Base-by-base conservation (phyloP, 2,113 vertebrate species). In the Lepisosteus osseus region DNA sequence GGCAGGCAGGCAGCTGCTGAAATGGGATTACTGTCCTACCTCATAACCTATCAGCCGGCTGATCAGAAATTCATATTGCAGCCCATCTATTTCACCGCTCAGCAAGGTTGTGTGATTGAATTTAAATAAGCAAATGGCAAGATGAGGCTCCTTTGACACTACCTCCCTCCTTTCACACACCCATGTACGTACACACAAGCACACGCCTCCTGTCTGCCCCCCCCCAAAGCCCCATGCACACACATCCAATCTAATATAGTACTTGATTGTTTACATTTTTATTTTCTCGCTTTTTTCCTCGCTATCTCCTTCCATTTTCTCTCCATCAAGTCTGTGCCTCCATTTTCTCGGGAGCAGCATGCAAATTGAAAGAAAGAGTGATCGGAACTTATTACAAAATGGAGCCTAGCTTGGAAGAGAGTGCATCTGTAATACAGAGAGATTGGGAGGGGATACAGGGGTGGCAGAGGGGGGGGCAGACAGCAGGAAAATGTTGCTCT, bases 41-140 rank as follows among this genome's bases (percentile, higher is more conserved):
- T 90, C 83, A 87, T 88, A 89, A 88, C 86, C 86, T 88, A 88
- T 92, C 90, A 89, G 89, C 79, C 78, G 75, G 89, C 88, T 90
- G 90, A 94, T 93, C 89, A 89, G 90, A 92, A 92, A 93, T 93
- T 93, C 90, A 92, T 87, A 92, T 88, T 79, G 14, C 88, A 82
- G 82, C 84, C 82, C 84, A 85, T 92, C 90, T 91, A 89, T 85
- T 85, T 88, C 88, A 82, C 84, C 80, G 86, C 90, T 82, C 74
- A 29, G 80, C 72, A 71, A 85, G 90, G 85, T 86, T 88, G 86
- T 87, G 79, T 88, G 86, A 90, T 88, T 92, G 90, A 90, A 93
- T 95, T 92, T 93, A 93, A 95, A 94, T 94, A 93, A 90, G 90
- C 88, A 93, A 94, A 95, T 92, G 89, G 88, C 85, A 90, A 65